Percentiles rank a stretch among this genome's conserved stretches.
Evolutionary conservation across 64 coral and sea anemone species (phyloP).

Genomic region (Stylophora pistillata): DNA sequence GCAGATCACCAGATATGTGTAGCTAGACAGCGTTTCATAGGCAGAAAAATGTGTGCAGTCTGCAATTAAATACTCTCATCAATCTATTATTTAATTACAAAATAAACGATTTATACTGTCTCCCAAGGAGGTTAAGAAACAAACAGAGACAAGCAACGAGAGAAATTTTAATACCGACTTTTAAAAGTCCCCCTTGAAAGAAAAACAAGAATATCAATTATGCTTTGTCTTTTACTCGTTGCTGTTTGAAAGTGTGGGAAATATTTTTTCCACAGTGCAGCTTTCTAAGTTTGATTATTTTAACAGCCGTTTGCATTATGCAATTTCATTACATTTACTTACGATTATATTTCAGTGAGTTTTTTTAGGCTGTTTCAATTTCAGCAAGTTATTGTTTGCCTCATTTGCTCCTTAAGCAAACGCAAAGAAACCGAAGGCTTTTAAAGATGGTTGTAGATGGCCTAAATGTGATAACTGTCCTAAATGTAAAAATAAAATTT

Average conservation of each 20-base stretch:
- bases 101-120: background rate
- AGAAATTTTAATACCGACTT: background rate
- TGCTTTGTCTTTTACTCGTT: no score
- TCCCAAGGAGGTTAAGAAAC: background rate
- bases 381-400: background rate
- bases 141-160: background rate
- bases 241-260: no score
- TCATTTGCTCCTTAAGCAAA: background rate
- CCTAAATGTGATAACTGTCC: no score
- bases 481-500: no score
- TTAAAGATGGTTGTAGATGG: no score
- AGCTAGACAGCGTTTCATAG: background rate
- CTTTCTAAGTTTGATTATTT: no score
- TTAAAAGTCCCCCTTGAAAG: background rate
- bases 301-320: background rate
- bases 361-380: constrained; percentile 32
- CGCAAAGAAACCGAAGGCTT: background rate
- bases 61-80: background rate
- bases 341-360: background rate
- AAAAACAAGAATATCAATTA: background rate
- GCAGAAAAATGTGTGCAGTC: background rate
- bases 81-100: background rate
- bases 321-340: background rate
- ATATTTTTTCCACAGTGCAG: no score
- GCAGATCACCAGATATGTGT: background rate